phyloP scores from a whole-genome alignment of 1,140 invertebrate species.

The Parasteatoda tepidariorum region DNA sequence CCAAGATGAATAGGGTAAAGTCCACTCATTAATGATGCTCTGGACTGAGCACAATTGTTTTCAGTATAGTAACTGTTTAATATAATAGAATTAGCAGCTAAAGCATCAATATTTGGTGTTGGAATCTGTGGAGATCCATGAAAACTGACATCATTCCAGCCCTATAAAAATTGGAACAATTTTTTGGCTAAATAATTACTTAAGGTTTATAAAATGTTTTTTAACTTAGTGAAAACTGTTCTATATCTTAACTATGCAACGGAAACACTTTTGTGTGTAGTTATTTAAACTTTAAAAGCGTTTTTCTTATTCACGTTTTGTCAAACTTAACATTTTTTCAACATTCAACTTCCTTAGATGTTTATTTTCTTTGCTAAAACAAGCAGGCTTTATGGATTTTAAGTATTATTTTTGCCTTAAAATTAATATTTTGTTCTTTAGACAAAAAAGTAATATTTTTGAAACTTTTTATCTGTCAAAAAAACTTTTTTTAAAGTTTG shows the following conservation, averaged over 20 bases:
- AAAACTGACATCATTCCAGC: conserved; percentile 90
- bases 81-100: conserved; percentile 82
- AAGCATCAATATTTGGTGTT: conserved; percentile 85
- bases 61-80: conserved; percentile 84
- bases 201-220: not conserved
- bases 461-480: too few relatives aligned
- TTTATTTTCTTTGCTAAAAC: too few relatives aligned
- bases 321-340: too few relatives aligned
- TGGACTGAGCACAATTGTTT: conserved; percentile 81
- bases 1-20: conserved; percentile 86
- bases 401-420: too few relatives aligned
- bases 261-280: not conserved
- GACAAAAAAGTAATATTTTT: too few relatives aligned
- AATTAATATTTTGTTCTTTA: too few relatives aligned
- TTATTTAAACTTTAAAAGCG: too few relatives aligned
- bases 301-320: too few relatives aligned
- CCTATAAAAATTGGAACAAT: conserved; percentile 71
- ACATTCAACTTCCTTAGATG: too few relatives aligned
- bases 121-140: conserved; percentile 85
- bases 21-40: conserved; percentile 85
- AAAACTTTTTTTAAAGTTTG: too few relatives aligned
- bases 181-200: not conserved
- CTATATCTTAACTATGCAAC: not conserved
- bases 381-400: too few relatives aligned
- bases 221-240: not conserved